These are phyloP conservation scores for Fopius arisanus DNA, from an alignment of 1,140 invertebrate genomes.

Conservation along the genomic window DNA sequence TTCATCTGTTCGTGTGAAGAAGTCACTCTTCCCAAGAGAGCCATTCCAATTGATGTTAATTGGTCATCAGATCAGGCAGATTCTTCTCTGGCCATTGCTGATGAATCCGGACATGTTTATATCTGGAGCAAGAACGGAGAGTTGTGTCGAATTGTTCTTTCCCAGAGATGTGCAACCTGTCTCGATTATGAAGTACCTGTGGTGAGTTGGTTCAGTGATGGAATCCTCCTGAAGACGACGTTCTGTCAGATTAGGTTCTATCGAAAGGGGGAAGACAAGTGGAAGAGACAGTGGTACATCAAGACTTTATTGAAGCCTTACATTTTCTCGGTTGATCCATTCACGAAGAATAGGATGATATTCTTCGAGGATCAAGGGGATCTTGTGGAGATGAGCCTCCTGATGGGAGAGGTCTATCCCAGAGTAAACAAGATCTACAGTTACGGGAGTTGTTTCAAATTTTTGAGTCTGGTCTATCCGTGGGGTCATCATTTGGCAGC, in stretches of 20 bases:
- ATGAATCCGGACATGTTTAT: constrained; percentile 48
- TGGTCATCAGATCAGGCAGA: constrained; percentile 43
- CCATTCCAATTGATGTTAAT: constrained; percentile 36
- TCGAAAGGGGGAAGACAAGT: constrained; percentile 32
- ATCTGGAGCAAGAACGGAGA: constrained; percentile 43
- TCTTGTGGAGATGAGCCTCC: constrained; percentile 44
- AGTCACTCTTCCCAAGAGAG: constrained; percentile 40
- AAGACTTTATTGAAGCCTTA: constrained; percentile 39
- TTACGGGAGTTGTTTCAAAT: constrained; percentile 40
- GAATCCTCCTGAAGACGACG: constrained; percentile 53
- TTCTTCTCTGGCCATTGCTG: constrained; percentile 48
- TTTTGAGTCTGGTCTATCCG: constrained; percentile 52
- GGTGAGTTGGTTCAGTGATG: constrained; percentile 49
- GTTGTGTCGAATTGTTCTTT: constrained; percentile 42
- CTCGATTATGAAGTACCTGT: constrained; percentile 38
- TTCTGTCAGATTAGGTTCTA: constrained; percentile 55
- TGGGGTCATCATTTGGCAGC: constrained; percentile 50
- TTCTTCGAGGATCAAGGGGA: constrained; percentile 50
- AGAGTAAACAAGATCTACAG: constrained; percentile 17
- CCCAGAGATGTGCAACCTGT: constrained; percentile 43
- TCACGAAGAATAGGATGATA: constrained; percentile 43
- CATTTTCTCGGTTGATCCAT: constrained; percentile 40
- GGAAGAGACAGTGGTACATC: constrained; percentile 44
- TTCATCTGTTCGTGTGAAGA: constrained; percentile 35
- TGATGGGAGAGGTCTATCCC: constrained; percentile 11